These are phyloP conservation scores for Antheraea pernyi DNA, from an alignment of 1,140 invertebrate species.

Conservation along the genomic window DNA sequence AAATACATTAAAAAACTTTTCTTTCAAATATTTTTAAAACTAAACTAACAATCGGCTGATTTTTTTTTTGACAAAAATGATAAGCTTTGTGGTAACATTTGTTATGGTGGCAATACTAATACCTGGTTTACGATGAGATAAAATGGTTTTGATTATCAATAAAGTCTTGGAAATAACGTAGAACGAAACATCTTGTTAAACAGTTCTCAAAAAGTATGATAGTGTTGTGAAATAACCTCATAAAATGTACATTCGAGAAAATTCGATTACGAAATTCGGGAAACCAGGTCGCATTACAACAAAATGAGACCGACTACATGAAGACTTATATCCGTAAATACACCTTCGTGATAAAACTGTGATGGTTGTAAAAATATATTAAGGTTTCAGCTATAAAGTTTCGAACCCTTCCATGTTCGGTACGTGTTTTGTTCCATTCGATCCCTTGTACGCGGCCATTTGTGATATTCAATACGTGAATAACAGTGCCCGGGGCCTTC, in stretches of 20 bases:
- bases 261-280: neutral
- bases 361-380: slow-evolving; percentile 35
- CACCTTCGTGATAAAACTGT: slow-evolving; percentile 7
- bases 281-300: neutral
- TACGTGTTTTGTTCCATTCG: slow-evolving; percentile 35
- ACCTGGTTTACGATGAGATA: no score
- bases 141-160: no score
- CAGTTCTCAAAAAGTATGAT: neutral
- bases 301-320: neutral
- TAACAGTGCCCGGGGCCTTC: slow-evolving; percentile 33
- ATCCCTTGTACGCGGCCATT: slow-evolving; percentile 31
- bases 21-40: no score
- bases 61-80: no score
- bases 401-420: slow-evolving; percentile 28
- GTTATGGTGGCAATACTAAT: no score
- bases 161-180: neutral
- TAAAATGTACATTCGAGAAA: neutral
- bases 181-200: no score
- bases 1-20: no score
- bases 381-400: slow-evolving; percentile 38
- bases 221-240: neutral
- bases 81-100: no score
- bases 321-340: slow-evolving; percentile 5
- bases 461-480: slow-evolving; percentile 44
- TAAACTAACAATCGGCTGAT: no score